Base-by-base conservation (phyloP, 92 coral and sea anemone genomes). In the Umimayanthus kanabou region DNA sequence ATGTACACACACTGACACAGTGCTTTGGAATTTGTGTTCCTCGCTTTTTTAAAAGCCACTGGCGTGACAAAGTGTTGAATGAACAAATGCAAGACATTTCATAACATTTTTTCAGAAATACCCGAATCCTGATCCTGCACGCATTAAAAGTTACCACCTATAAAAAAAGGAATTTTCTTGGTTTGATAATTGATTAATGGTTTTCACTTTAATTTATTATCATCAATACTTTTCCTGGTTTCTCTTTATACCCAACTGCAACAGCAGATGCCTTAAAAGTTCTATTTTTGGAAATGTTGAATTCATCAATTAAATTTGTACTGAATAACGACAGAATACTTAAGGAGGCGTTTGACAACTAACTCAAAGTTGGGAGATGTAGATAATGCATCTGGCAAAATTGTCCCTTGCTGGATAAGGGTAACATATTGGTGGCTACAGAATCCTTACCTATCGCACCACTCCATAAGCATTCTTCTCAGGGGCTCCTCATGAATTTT, bases 401-500 rank as follows among this genome's bases (percentile, higher is more conserved):
- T 37, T 7, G 4, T 37, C 30, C 9, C 18, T 23, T n/a, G 3
- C 39, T 28, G 53, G 1, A 39, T 1, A 39, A 30, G 18, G 37
- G 40, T 26, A 69, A 47, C 6, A 37, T 23, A 42, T 22, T 39
- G 3, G 65, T 45, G n/a, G 55, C 6, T 82, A n/a, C 39, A 66
- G 40, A 8, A 5, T 6, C 64, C 87, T 45, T 47, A 83, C 87
- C 87, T 83, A 33, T 83, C 87, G 39, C 87, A 83, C 87, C 87
- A 83, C 3, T 83, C 87, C 26, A 73, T 83, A 20, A 83, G 79
- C 87, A 83, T 83, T 71, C 87, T 70, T 9, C 53, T 69, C 14
- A 83, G 26, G 5, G 53, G 37, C 20, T 97, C 99, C 81, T 97
- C 99, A 82, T 97, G 96, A 42, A 97, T 65, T 85, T 85, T 89